Conservation (phyloP, 2,113 vertebrate species). For the Ciconia maguari region DNA sequence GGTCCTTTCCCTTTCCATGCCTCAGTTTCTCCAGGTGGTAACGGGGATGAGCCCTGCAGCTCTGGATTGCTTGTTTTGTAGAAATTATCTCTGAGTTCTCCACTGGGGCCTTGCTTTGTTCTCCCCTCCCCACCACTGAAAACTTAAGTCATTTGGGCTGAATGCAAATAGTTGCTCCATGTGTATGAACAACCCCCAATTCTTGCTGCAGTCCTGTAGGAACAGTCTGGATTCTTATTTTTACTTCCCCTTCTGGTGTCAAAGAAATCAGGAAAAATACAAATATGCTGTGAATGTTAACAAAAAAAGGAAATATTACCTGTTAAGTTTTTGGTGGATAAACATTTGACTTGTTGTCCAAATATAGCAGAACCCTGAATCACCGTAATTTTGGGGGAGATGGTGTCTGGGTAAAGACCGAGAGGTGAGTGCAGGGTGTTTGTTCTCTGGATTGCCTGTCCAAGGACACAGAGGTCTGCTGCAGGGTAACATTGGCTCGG, state of each 20-base stretch:
- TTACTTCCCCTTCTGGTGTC: not conserved
- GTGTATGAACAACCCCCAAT: not conserved
- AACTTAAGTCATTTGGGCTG: not conserved
- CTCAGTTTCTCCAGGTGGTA: not conserved
- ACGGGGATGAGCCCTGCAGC: not conserved
- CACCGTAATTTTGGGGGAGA: not conserved
- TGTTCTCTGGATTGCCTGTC: not conserved
- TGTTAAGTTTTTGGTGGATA: not conserved
- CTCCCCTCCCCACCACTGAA: not conserved
- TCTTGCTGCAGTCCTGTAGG: not conserved
- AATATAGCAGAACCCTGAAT: not conserved
- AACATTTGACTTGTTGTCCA: not conserved
- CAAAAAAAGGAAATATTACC: not conserved
- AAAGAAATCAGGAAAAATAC: not conserved
- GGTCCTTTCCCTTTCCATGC: rapidly evolving
- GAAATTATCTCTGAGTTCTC: not conserved
- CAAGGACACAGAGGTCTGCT: not conserved
- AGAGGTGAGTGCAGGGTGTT: not conserved
- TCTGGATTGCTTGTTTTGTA: not conserved
- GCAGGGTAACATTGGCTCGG: not conserved
- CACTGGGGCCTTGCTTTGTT: not conserved
- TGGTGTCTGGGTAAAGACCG: not conserved
- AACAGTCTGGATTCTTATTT: not conserved
- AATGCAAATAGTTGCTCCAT: not conserved
- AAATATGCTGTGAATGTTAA: not conserved